phyloP scores from a whole-genome alignment of 2,888 invertebrate genomes.

The Melinopterus prodromus region DNA sequence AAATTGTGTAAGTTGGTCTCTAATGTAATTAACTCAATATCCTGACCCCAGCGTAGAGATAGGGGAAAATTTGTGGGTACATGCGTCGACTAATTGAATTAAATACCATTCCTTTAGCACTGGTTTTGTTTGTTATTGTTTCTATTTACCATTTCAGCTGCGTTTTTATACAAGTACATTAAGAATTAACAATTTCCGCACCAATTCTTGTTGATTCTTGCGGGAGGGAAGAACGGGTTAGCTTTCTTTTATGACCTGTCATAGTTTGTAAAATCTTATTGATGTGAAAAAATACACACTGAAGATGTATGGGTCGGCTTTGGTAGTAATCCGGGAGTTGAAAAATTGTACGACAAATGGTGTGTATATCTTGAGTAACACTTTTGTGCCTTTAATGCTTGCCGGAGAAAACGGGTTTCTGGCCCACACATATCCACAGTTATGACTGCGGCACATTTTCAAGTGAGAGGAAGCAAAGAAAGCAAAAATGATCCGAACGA shows the following conservation, averaged over 20 bases:
- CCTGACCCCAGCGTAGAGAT: neutral
- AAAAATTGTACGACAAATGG: neutral
- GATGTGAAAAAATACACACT: neutral
- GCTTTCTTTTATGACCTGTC: neutral
- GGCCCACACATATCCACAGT: neutral
- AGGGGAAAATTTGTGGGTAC: neutral
- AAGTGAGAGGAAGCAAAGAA: neutral
- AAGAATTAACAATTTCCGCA: neutral
- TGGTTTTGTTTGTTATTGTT: neutral
- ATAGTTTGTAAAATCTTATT: neutral
- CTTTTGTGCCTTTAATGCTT: neutral
- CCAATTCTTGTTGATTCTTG: neutral
- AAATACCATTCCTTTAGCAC: neutral
- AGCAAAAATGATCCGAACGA: neutral
- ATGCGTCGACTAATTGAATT: neutral
- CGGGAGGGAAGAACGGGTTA: neutral
- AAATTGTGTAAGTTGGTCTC: neutral
- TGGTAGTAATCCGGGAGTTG: neutral
- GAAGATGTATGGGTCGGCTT: neutral
- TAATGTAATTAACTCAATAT: neutral
- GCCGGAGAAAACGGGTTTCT: neutral
- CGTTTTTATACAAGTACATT: no score
- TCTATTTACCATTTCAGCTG: no score
- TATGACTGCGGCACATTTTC: conserved; percentile 4
- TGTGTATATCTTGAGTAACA: neutral